Conservation (phyloP, 2,888 invertebrate species). For the Lacanobia oleracea region DNA sequence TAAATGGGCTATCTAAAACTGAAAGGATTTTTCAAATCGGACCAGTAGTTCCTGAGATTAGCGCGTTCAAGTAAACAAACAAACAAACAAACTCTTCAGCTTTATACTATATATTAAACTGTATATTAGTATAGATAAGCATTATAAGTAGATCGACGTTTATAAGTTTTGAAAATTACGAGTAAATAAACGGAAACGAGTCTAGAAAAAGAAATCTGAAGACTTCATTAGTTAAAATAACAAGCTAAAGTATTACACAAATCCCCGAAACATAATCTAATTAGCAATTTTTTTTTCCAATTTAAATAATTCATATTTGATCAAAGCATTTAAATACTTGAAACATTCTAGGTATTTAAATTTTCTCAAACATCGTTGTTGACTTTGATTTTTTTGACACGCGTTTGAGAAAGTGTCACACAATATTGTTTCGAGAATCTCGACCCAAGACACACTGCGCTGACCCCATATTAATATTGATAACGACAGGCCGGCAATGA, state of each 20-base stretch:
- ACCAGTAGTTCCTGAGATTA: no score
- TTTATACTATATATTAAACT: no score
- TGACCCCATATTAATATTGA: neutral
- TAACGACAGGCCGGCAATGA: neutral
- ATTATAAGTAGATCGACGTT: neutral
- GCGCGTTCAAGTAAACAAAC: no score
- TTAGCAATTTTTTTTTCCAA: conserved; percentile 12
- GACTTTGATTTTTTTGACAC: neutral
- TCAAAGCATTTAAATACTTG: conserved; percentile 4
- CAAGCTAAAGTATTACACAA: neutral
- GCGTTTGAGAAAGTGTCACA: neutral
- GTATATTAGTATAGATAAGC: no score
- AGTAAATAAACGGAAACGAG: neutral
- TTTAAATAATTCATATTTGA: conserved; percentile 12
- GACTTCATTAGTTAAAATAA: conserved; percentile 23
- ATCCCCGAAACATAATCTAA: conserved; percentile 8
- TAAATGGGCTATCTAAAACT: no score
- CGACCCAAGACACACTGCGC: neutral
- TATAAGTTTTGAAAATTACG: neutral
- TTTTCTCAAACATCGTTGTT: neutral
- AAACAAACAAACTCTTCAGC: no score
- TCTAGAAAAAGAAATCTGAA: neutral
- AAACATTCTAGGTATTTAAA: conserved; percentile 11
- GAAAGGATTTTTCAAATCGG: no score
- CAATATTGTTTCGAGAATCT: neutral